Base-by-base conservation (phyloP, 2,888 invertebrate genomes). In the Piscicola geometra region DNA sequence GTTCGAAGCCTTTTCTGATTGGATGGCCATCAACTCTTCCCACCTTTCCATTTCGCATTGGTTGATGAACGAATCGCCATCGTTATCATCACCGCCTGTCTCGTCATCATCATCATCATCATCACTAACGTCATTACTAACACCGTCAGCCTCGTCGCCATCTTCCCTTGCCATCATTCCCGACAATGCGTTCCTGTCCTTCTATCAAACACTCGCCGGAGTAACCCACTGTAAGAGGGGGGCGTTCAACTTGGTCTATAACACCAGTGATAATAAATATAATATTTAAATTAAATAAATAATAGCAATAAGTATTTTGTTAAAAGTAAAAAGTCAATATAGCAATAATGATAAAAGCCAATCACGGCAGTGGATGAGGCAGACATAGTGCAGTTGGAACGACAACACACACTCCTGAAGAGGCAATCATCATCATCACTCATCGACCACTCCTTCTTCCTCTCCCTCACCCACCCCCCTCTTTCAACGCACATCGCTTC, bases 121-220 rank as follows among this genome's bases (percentile, higher is more conserved):
- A 32, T 67, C 67, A 12, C 67, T 56, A 1, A 89, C 36, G 3
- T 64, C 60, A 28, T 67, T 35, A 64, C n/a, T 25, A 28, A 15
- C 25, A 9, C 30, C 64, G 30, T 33, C 35, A 28, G 3, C 67
- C 3, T 67, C 67, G 9, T 67, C 67, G n/a, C 35, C 67, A 21
- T 67, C 89, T 81, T 80, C 81, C 1, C 90, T 92, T 66, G 90
- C 90, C 72, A 87, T 92, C 3, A 90, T 91, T 67, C 91, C 92
- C 78, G 93, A 93, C 82, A 86, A 91, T 82, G 93, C 93, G 84
- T 93, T 93, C 0, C 88, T 88, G 2, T 94, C 94, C 0, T 94
- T 95, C 84, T 95, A 94, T 85, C 94, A 95, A 84, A 94, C 94
- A 74, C 87, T 95, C 77, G 93, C 94, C 60, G 95, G 94, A 47